phyloP scores from a whole-genome alignment of 1,140 invertebrate genomes.

The Caerostris extrusa region DNA sequence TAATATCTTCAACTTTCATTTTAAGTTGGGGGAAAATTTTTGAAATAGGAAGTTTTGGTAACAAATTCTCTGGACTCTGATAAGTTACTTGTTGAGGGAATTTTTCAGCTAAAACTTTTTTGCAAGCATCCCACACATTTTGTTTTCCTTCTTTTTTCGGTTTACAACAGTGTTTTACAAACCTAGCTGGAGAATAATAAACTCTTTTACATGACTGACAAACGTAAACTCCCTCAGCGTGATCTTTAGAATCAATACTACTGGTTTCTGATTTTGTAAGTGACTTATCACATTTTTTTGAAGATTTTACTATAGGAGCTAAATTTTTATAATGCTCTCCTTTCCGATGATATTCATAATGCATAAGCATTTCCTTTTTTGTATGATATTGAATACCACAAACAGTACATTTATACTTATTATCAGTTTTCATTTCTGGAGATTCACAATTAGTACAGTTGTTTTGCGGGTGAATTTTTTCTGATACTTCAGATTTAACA shows the following conservation, averaged over 20 bases:
- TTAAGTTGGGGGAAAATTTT: neutral
- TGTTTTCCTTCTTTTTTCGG: neutral
- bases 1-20: too few species aligned
- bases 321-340: too few species aligned
- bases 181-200: neutral
- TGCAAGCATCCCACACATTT: slow-evolving; percentile 10
- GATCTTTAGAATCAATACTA: neutral
- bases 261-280: neutral
- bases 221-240: neutral
- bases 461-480: too few species aligned
- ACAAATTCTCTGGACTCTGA: neutral
- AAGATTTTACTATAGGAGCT: too few species aligned
- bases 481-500: too few species aligned
- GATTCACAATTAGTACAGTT: too few species aligned
- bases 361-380: too few species aligned
- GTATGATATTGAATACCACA: too few species aligned
- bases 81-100: neutral
- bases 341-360: too few species aligned
- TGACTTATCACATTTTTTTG: neutral
- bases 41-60: neutral
- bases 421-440: too few species aligned
- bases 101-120: slow-evolving; percentile 1
- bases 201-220: neutral
- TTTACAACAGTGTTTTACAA: neutral
- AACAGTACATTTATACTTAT: too few species aligned